Conservation (phyloP, 2,797 vertebrate genomes). For the Helarctos malayanus region DNA sequence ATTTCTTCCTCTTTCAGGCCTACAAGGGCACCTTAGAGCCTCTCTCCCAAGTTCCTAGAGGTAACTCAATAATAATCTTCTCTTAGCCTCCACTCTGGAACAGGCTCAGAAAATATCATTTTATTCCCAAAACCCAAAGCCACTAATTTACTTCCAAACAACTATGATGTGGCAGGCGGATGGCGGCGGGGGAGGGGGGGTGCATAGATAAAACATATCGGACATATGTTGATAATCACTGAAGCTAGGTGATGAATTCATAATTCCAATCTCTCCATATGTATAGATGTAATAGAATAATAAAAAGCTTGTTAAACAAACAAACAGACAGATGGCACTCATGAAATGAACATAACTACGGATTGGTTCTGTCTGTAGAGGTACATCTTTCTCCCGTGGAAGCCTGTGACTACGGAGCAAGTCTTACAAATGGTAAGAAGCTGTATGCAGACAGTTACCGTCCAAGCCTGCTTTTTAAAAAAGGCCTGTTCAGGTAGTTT, state of each 20-base stretch:
- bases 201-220: neutral
- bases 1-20: neutral
- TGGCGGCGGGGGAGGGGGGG: fast-evolving
- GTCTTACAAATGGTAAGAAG: neutral
- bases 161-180: neutral
- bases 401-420: neutral
- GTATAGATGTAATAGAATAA: neutral
- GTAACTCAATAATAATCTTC: neutral
- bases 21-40: neutral
- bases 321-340: neutral
- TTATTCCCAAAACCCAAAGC: neutral
- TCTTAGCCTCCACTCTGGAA: neutral
- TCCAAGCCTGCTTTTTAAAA: neutral
- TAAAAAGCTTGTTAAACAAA: neutral
- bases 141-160: constrained; percentile 31
- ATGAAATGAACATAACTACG: neutral
- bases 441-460: neutral
- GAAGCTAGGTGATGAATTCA: neutral
- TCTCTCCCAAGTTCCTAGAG: neutral
- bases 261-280: neutral
- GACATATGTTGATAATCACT: neutral
- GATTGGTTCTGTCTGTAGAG: neutral
- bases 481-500: neutral
- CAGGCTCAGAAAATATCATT: constrained; percentile 31
- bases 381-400: neutral